Evolutionary conservation across 2,113 vertebrate genomes (phyloP).

Genomic region (Lagenorhynchus albirostris): DNA sequence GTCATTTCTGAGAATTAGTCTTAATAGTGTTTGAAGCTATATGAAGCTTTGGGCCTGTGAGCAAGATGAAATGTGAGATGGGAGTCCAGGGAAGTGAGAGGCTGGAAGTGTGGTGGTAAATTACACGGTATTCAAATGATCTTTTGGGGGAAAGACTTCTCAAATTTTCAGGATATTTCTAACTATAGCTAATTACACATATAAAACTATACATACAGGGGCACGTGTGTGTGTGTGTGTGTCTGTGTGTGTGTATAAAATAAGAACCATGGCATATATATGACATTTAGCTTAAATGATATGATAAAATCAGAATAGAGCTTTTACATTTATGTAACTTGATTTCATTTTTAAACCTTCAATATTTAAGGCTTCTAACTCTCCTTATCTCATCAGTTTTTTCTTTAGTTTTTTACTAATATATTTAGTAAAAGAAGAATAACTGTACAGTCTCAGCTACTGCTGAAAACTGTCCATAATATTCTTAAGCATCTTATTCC

Average conservation of each 20-base stretch:
- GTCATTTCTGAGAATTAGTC: background rate
- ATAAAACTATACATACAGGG: background rate
- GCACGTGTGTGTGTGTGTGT: background rate
- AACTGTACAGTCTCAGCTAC: background rate
- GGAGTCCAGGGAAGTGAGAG: background rate
- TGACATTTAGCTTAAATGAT: background rate
- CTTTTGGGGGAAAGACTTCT: background rate
- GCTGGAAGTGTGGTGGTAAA: background rate
- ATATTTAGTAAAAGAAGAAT: background rate
- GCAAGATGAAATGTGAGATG: background rate
- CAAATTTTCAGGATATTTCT: background rate
- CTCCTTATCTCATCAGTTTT: background rate
- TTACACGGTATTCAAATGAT: background rate
- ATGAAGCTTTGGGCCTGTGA: background rate
- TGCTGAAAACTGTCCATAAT: background rate
- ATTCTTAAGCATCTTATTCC: background rate
- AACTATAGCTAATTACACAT: background rate
- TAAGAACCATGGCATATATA: background rate
- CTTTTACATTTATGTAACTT: background rate
- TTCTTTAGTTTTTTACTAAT: background rate
- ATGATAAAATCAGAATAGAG: background rate
- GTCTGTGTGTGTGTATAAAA: background rate
- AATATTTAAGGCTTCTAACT: background rate
- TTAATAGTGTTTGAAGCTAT: background rate
- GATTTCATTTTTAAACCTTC: background rate